Evolutionary conservation across 1,140 invertebrate genomes (phyloP), one percentile per base, ranked within the genome.

Genomic region (Neodiprion fabricii): DNA sequence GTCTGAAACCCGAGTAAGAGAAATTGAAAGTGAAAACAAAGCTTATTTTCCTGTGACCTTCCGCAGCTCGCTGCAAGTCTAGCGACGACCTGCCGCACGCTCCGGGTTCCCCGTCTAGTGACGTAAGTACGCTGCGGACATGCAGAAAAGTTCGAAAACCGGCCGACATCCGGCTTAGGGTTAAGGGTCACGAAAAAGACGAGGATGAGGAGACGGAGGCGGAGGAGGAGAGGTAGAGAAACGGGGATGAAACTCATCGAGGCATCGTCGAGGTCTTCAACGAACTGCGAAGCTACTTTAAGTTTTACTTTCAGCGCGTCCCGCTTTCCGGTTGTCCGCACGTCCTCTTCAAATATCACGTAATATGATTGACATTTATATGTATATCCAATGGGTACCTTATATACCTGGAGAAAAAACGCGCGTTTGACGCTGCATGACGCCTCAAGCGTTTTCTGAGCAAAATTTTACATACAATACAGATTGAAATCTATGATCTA

Each of bases 1-100:
- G 95, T 80, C 90, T 96, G 79, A 96, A 96, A 85, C 94, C 95
- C 3, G 94, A 96, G 81, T 96, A 95, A 92, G 79, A 48, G 7
- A 72, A 72, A 72, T 17, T 53, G 28, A 40, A 40, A 40, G 28
- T 3, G 28, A 8, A 48, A 8, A 17, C 2, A 70, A 70, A 17
- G 28, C 28, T 40, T 40, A 40, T 40, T 40, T 40, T 40, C 28
- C 28, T 70, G n/a, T 40, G 28, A 40, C 28, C 12, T 70, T 21
- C 21, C 21, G 14, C 14, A 66, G 21, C 68, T 69, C 68, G 47
- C 21, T 47, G 21, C 48, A 40, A 47, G 23, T 48, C 23, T 72
- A 72, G 21, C 48, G 23, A 72, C 23, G 14, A 14, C 12, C 11
- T 21, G 1, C 5, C 61, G 12, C 48, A 48, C 48, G 7, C 12